Percentiles rank a stretch among this genome's conserved stretches.
Evolutionary conservation across 1,140 invertebrate species (phyloP).

Genomic region (Monomorium pharaonis): DNA sequence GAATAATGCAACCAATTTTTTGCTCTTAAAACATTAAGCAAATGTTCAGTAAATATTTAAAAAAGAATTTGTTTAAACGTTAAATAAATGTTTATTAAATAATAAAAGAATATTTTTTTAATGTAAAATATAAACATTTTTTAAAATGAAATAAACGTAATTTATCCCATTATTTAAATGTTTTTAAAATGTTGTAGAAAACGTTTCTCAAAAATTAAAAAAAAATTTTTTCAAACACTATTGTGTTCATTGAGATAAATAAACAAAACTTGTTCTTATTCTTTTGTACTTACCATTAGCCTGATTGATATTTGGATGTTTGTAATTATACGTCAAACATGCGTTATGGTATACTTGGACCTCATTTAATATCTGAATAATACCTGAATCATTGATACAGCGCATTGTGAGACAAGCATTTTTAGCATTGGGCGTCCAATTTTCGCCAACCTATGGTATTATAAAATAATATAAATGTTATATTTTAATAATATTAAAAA

Average conservation of each 20-base stretch:
- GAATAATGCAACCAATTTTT: no score
- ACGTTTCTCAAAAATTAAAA: no score
- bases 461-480: background rate
- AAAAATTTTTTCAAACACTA: no score
- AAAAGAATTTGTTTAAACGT: no score
- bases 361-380: slow-evolving; percentile 82
- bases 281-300: slow-evolving; percentile 79
- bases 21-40: no score
- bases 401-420: slow-evolving; percentile 86
- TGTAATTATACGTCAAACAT: slow-evolving; percentile 81
- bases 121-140: no score
- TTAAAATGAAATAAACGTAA: no score
- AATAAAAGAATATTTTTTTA: no score
- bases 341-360: slow-evolving; percentile 73
- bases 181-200: no score
- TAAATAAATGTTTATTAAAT: no score
- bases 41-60: no score
- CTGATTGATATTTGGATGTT: slow-evolving; percentile 80
- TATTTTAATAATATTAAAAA: background rate
- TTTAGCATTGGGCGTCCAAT: slow-evolving; percentile 84
- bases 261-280: background rate
- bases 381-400: slow-evolving; percentile 83
- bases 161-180: no score
- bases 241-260: background rate
- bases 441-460: slow-evolving; percentile 84